Evolutionary conservation across 2,113 vertebrate genomes (phyloP), one percentile per base, ranked within the genome.

Genomic region (Nesoenas mayeri): DNA sequence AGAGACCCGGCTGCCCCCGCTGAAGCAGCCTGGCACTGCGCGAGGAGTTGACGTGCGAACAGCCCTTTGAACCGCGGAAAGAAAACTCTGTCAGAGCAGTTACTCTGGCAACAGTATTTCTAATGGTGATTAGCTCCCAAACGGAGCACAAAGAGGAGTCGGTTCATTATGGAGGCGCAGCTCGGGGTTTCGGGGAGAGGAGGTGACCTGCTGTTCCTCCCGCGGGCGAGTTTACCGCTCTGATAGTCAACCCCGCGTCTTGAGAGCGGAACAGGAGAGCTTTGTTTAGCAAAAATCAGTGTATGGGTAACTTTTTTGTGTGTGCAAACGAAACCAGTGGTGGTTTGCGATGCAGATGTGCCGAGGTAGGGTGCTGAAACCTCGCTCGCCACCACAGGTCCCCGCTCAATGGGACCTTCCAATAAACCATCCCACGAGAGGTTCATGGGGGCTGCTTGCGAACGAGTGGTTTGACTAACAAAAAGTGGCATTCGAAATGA

Each of bases 71-170:
- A 74, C 57, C 71, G 4, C 17, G 62, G 71, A 54, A 53, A 51
- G 85, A 75, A 70, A 75, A 25, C 57, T 93, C 74, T 83, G 80
- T 90, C 81, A 34, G 71, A 19, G 60, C 95, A 91, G 85, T 94
- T 95, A 73, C 94, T 93, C 66, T 79, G 90, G 88, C 79, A 75
- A 66, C 92, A 69, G 85, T 29, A 5, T 85, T 93, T 92, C 95
- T 79, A 12, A 32, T 40, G 88, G 85, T 85, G 62, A 72, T 79
- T 80, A 88, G 85, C 74, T 93, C 81, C 29, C 4, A 73, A 79
- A 79, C 0, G 1, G 20, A 81, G 62, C 67, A 69, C 81, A 89
- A 12, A 38, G 66, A 90, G 71, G 57, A 77, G n/a, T 2, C 1
- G 8, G 61, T 44, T 95, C 61, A 29, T 91, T 65, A 38, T 36